Evolutionary conservation across 2,888 invertebrate species (phyloP), one percentile per base, ranked within the genome.

Genomic region (Epinotia nisella): DNA sequence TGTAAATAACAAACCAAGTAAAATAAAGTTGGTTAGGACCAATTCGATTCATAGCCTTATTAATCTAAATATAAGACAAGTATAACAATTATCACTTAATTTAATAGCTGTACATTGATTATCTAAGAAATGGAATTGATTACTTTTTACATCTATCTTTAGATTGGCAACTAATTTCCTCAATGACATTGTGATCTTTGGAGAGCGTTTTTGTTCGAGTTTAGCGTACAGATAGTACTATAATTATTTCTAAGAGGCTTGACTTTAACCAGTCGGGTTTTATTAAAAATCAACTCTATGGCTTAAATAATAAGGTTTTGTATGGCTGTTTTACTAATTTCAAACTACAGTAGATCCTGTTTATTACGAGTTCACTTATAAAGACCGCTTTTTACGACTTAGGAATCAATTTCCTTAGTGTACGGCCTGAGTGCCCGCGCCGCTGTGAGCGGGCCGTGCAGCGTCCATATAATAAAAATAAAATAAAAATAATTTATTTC

Each of bases 111-210:
- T 74, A 75, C 69, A 71, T 66, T 15, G 19, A 56, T 58, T 71
- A 58, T 78, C 79, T 82, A 81, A 70, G 76, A 78, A 81, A 78
- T 80, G 76, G 77, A 79, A 76, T 79, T 80, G 77, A 65, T 81
- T 77, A 80, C 75, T 78, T 81, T 83, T 79, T 82, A 82, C 82
- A 86, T 77, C 80, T 79, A 78, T 82, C 21, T 53, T 83, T 83
- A 82, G 76, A 84, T 88, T 88, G 88, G 88, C 88, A 88, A 88
- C 87, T 83, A 82, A 79, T 80, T 81, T 78, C 71, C 71, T 60
- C 75, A 76, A 75, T 76, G 71, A 78, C 71, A 78, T 79, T 82
- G 79, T 69, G 65, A 79, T 87, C 87, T 88, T 89, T 87, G 88
- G 88, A 78, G 75, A 74, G 65, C n/a, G 76, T 75, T 75, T 75